Conservation (phyloP, 1,140 invertebrate genomes). For the Papilio machaon region DNA sequence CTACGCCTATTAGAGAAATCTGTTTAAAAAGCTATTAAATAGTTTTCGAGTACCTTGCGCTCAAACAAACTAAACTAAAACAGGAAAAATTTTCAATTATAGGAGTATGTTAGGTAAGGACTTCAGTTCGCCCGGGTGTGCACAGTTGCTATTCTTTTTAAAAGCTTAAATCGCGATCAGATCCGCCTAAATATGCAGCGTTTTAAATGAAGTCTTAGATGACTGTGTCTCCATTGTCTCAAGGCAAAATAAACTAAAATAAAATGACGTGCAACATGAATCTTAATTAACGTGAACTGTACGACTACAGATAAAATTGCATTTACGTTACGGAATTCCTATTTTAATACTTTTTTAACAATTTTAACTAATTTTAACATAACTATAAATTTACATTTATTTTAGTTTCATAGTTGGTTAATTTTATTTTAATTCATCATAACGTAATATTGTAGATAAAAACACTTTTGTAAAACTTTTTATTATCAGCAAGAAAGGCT, state of each 20-base stretch:
- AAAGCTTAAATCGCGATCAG: slow-evolving; percentile 74
- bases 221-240: slow-evolving; percentile 56
- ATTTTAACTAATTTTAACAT: too few species aligned
- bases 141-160: slow-evolving; percentile 73
- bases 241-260: not conserved
- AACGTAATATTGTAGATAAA: too few species aligned
- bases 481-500: too few species aligned
- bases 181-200: slow-evolving; percentile 77
- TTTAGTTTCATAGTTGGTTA: too few species aligned
- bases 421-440: too few species aligned
- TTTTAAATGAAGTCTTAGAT: slow-evolving; percentile 79
- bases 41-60: not conserved
- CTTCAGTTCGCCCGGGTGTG: slow-evolving; percentile 43
- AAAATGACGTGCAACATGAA: too few species aligned
- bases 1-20: not conserved
- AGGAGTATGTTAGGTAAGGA: not conserved
- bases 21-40: not conserved
- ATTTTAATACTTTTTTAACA: not conserved
- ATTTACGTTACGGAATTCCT: too few species aligned
- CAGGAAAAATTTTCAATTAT: not conserved
- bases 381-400: too few species aligned
- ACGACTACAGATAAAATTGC: not conserved
- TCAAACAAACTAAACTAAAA: not conserved
- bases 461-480: too few species aligned
- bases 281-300: not conserved